phyloP scores from a whole-genome alignment of 2,113 vertebrate genomes.

The Paraplagusia blochii region DNA sequence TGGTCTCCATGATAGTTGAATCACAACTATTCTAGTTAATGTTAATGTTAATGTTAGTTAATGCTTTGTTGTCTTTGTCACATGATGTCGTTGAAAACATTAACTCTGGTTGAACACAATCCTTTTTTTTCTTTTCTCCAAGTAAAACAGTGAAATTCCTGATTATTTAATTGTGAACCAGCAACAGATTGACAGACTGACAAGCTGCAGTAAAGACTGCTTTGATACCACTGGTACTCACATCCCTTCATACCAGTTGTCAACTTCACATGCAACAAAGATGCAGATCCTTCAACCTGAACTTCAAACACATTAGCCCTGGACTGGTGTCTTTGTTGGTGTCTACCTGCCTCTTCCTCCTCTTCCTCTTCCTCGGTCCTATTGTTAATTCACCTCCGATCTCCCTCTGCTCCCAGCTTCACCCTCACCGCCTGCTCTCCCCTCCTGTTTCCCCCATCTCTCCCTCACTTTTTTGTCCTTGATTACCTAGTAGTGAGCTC shows the following conservation, averaged over 20 bases:
- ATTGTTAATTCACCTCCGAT: constrained; percentile 68
- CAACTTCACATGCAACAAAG: constrained; percentile 60
- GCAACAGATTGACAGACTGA: constrained; percentile 58
- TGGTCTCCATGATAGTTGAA: too few species aligned
- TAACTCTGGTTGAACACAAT: too few species aligned
- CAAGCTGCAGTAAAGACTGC: constrained; percentile 53
- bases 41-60: too few species aligned
- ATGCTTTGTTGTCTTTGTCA: too few species aligned
- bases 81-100: too few species aligned
- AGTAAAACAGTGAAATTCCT: too few species aligned
- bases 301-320: constrained; percentile 48
- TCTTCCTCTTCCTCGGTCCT: constrained; percentile 32
- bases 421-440: constrained; percentile 32
- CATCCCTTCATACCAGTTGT: constrained; percentile 37
- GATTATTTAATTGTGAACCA: constrained; percentile 44
- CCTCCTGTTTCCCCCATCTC: constrained; percentile 28
- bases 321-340: constrained; percentile 14
- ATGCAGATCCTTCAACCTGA: constrained; percentile 55
- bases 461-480: constrained; percentile 76
- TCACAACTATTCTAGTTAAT: too few species aligned
- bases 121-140: too few species aligned
- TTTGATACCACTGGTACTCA: constrained; percentile 56
- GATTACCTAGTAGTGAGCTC: constrained; percentile 75
- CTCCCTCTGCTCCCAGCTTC: constrained; percentile 49
- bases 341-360: constrained; percentile 16